Evolutionary conservation across 37 sponge, comb jelly and placozoan species (phyloP), one percentile per base, ranked within the genome.

Genomic region (Axinella damicornis): DNA sequence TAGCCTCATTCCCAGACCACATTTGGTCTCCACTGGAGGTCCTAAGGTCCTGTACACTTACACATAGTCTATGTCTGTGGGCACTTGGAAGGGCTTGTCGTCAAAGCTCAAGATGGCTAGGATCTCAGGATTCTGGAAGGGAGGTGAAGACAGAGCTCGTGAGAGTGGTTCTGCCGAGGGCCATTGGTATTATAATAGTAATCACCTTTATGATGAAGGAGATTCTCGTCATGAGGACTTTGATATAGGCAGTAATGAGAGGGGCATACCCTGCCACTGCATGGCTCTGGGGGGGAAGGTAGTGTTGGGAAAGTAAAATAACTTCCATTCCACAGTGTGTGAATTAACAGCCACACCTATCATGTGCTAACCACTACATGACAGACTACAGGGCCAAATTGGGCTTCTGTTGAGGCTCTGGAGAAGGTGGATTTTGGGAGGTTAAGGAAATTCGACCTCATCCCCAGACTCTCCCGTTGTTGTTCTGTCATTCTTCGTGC

Each of bases 221-320:
- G 32, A 96, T 82, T 36, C 96, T 83, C 21, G 74, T 83, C 79
- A 85, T 82, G 34, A 96, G 68, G 30, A 94, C 89, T 60, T 85
- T 79, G 41, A 91, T 68, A 65, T 96, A 96, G 34, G 87, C 85
- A 22, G 84, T 62, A 52, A 89, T 92, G 77, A 94, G 74, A 66
- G 86, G 94, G n/a, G 94, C 76, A 79, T 90, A 93, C 4, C 88
- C 91, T 25, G 91, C 96, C 33, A 83, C 73, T 36, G 79, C 73
- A 38, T 73, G 67, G 66, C 74, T 73, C 92, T 92, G 64, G 0
- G 57, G 52, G n/a, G n/a, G n/a, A n/a, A n/a, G n/a, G n/a, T n/a
- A n/a, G n/a, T n/a, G n/a, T n/a, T n/a, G n/a, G n/a, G n/a, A n/a
- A n/a, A n/a, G n/a, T n/a, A n/a, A n/a, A n/a, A n/a, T n/a, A n/a